Evolutionary conservation across 2,797 vertebrate species (phyloP).

Genomic region (Molossus alvarezi): DNA sequence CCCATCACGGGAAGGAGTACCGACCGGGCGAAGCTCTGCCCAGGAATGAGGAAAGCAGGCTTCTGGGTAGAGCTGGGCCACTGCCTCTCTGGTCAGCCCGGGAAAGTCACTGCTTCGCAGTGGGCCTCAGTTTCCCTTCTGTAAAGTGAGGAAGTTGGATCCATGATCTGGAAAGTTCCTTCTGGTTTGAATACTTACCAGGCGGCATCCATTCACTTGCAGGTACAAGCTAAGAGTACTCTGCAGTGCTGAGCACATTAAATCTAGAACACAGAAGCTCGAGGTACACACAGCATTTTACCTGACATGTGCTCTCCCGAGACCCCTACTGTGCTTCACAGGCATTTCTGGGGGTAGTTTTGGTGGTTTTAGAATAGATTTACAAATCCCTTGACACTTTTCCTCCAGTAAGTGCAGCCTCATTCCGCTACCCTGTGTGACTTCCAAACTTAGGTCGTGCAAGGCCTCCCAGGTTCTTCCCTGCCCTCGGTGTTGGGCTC

Average conservation of each 20-base stretch:
- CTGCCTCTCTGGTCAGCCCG: neutral
- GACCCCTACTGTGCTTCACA: neutral
- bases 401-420: neutral
- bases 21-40: neutral
- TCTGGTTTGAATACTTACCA: neutral
- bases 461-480: neutral
- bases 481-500: neutral
- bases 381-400: neutral
- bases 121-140: neutral
- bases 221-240: neutral
- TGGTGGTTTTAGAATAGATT: conserved; percentile 36
- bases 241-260: neutral
- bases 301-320: neutral
- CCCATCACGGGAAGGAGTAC: neutral
- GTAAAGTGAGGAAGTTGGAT: neutral
- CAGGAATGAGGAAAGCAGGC: neutral
- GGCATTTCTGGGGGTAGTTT: conserved; percentile 14
- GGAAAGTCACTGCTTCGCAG: neutral
- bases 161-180: neutral
- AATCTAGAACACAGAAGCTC: neutral
- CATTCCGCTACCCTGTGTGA: neutral
- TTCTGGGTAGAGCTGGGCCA: neutral
- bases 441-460: neutral
- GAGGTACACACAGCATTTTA: neutral
- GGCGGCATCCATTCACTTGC: too few species aligned